Percentiles rank a stretch among this genome's conserved stretches.
These are phyloP conservation scores for Andrena chrysosceles DNA, from an alignment of 2,888 invertebrate species.

Conservation along the genomic window DNA sequence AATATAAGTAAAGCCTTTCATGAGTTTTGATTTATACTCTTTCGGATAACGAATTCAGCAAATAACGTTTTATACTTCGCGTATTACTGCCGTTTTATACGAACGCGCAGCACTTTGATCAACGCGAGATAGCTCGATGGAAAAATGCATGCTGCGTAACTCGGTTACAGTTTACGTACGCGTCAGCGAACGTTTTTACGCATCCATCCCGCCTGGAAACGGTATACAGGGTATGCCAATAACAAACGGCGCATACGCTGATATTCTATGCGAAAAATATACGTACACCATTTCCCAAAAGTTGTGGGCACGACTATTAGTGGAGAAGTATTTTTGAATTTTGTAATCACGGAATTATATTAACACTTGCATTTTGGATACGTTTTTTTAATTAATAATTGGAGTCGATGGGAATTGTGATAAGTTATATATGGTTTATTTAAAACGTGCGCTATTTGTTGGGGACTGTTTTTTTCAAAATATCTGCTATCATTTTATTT, in stretches of 20 bases:
- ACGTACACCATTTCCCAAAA: background rate
- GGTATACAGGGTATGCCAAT: constrained; percentile 29
- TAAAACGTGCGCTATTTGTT: too few species aligned
- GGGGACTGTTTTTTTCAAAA: too few species aligned
- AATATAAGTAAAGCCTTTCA: constrained; percentile 64
- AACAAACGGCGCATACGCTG: background rate
- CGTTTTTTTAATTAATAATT: too few species aligned
- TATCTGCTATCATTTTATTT: too few species aligned
- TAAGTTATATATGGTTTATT: too few species aligned
- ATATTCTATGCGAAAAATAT: background rate
- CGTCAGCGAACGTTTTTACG: constrained; percentile 68
- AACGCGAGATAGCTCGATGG: constrained; percentile 69
- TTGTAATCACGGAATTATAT: too few species aligned
- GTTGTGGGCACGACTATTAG: background rate
- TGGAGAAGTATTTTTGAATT: too few species aligned
- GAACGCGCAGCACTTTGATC: constrained; percentile 74
- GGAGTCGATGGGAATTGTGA: too few species aligned
- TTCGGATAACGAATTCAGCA: constrained; percentile 62
- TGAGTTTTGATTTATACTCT: constrained; percentile 72
- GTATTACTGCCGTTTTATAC: constrained; percentile 70
- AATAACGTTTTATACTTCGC: constrained; percentile 69
- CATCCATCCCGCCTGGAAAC: constrained; percentile 52
- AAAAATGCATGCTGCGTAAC: constrained; percentile 72
- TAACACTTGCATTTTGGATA: too few species aligned
- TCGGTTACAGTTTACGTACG: constrained; percentile 66